Evolutionary conservation across 2,113 vertebrate species (phyloP).

Genomic region (Phaetusa simplex): DNA sequence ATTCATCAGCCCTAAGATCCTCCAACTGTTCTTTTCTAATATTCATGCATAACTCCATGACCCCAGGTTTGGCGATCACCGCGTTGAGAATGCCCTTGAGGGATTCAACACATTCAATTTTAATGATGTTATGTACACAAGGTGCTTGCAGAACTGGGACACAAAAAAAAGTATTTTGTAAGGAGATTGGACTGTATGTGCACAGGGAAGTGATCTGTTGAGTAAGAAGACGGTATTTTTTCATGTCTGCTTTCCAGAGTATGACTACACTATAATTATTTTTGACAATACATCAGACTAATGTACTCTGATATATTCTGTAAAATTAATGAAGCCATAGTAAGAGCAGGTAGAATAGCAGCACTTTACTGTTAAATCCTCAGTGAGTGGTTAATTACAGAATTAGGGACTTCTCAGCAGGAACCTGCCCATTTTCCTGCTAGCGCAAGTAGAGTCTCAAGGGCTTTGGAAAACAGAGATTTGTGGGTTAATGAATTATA

Average conservation of each 20-base stretch:
- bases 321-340: conserved; percentile 4
- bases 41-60: background rate
- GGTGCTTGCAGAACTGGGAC: background rate
- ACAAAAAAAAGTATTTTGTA: background rate
- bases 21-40: background rate
- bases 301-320: background rate
- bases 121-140: background rate
- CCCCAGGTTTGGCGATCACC: background rate
- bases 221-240: background rate
- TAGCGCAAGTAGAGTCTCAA: background rate
- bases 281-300: background rate
- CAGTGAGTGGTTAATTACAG: background rate
- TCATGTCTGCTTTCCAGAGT: background rate
- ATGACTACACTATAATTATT: background rate
- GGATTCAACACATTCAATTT: background rate
- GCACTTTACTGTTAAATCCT: background rate
- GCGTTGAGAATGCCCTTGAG: background rate
- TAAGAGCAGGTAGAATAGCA: background rate
- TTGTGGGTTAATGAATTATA: background rate
- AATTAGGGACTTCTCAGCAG: background rate
- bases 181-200: background rate
- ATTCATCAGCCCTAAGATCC: background rate
- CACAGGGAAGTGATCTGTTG: background rate
- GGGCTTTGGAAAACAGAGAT: background rate
- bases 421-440: background rate